Conservation (phyloP, 2,888 invertebrate species). For the Dorcus hopei region DNA sequence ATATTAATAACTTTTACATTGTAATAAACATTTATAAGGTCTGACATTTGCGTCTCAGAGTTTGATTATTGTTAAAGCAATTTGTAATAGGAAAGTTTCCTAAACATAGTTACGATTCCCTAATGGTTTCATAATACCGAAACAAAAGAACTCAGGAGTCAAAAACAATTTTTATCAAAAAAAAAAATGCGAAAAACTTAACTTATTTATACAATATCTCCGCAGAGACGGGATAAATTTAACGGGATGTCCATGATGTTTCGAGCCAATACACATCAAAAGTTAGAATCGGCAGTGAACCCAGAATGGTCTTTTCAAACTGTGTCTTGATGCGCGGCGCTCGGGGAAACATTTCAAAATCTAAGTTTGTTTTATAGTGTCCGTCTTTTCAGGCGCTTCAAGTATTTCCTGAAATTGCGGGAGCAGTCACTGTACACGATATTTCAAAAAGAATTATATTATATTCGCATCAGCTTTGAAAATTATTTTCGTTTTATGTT, state of each 20-base stretch:
- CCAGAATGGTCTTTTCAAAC: slow-evolving; percentile 37
- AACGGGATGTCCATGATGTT: slow-evolving; percentile 36
- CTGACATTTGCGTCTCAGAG: too few species aligned
- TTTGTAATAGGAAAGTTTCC: slow-evolving; percentile 15
- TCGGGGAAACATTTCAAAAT: slow-evolving; percentile 34
- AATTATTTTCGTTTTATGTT: neutral
- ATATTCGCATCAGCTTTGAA: slow-evolving; percentile 5
- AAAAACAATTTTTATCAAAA: slow-evolving; percentile 14
- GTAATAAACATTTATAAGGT: too few species aligned
- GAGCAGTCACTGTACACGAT: slow-evolving; percentile 19
- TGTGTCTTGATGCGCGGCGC: slow-evolving; percentile 33
- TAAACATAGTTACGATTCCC: neutral
- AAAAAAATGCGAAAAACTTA: slow-evolving; percentile 22
- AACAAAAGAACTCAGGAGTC: neutral
- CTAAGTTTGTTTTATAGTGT: slow-evolving; percentile 35
- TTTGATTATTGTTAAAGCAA: slow-evolving; percentile 5
- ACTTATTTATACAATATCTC: slow-evolving; percentile 36
- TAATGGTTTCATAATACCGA: neutral
- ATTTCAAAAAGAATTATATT: slow-evolving; percentile 18
- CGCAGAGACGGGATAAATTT: slow-evolving; percentile 34
- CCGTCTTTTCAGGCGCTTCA: slow-evolving; percentile 25
- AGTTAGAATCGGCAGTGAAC: slow-evolving; percentile 32
- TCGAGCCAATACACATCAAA: slow-evolving; percentile 41
- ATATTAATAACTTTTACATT: too few species aligned
- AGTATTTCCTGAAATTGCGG: slow-evolving; percentile 23